phyloP scores from a whole-genome alignment of 2,888 invertebrate species.

The Rhingia rostrata region DNA sequence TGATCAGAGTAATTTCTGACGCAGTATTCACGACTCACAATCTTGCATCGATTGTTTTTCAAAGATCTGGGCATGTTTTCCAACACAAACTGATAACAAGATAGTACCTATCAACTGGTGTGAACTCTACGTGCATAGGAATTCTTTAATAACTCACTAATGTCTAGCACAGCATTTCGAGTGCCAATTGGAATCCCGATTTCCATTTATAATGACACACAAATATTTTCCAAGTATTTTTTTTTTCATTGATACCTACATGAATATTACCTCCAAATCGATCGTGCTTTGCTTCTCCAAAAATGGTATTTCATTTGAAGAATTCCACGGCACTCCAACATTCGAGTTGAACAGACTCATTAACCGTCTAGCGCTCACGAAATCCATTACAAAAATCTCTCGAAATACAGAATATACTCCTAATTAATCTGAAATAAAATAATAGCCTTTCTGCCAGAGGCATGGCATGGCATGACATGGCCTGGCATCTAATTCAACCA shows the following conservation, averaged over 20 bases:
- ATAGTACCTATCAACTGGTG: too few species aligned
- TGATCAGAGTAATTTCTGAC: too few species aligned
- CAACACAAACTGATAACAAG: too few species aligned
- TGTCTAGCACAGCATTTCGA: background rate
- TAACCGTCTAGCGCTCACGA: constrained; percentile 30
- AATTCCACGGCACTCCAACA: constrained; percentile 14
- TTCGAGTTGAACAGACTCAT: constrained; percentile 60
- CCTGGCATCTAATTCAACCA: constrained; percentile 22
- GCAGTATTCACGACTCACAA: too few species aligned
- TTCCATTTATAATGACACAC: background rate
- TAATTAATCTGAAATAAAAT: constrained; percentile 48
- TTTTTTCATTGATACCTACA: background rate
- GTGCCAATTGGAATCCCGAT: background rate
- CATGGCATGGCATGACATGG: too few species aligned
- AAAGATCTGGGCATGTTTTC: too few species aligned
- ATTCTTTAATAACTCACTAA: too few species aligned
- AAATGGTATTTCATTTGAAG: background rate
- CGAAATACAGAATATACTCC: constrained; percentile 15
- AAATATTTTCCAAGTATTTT: background rate
- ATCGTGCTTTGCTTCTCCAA: constrained; percentile 10
- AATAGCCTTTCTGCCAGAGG: constrained; percentile 13
- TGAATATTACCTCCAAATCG: background rate
- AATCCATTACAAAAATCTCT: constrained; percentile 11
- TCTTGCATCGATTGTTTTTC: too few species aligned
- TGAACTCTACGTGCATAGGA: too few species aligned